A percentile compares a stretch with the other conserved stretches of the same genome.
These are phyloP conservation scores for Ailuropoda melanoleuca DNA, from an alignment of 2,113 vertebrate species.

Conservation along the genomic window DNA sequence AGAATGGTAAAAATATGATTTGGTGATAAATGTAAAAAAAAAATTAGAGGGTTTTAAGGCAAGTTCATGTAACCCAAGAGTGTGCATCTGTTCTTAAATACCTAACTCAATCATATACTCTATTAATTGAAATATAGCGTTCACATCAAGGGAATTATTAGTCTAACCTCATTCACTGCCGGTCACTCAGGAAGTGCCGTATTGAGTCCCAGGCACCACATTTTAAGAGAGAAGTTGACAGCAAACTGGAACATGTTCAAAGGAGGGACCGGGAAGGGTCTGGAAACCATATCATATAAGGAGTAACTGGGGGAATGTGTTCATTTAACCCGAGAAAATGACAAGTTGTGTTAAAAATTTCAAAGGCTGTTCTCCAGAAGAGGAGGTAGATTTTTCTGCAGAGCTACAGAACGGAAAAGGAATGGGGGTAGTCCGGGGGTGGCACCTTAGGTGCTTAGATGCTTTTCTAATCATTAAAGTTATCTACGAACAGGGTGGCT, in stretches of 20 bases:
- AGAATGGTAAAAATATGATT: neutral
- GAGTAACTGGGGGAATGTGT: constrained; percentile 28
- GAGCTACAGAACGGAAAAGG: neutral
- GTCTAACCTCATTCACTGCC: neutral
- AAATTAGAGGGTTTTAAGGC: neutral
- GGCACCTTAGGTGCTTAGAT: neutral
- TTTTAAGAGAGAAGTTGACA: constrained; percentile 61
- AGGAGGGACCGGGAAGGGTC: constrained; percentile 26
- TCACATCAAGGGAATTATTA: neutral
- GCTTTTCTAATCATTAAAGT: neutral
- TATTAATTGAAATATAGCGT: constrained; percentile 2
- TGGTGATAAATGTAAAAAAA: neutral
- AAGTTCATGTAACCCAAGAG: neutral
- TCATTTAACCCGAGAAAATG: constrained; percentile 52
- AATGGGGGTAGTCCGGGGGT: neutral
- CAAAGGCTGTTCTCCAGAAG: neutral
- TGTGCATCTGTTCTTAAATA: neutral
- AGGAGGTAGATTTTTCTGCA: neutral
- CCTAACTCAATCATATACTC: neutral
- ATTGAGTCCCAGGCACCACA: neutral
- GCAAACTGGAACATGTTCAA: constrained; percentile 61
- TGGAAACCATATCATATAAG: constrained; percentile 56
- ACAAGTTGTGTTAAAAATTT: constrained; percentile 55
- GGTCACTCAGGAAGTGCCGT: constrained; percentile 18
- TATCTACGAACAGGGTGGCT: neutral